A percentile compares a stretch with the other conserved stretches of the same genome.
These are phyloP conservation scores for Tipula unca DNA, from an alignment of 2,888 invertebrate species.

Conservation along the genomic window DNA sequence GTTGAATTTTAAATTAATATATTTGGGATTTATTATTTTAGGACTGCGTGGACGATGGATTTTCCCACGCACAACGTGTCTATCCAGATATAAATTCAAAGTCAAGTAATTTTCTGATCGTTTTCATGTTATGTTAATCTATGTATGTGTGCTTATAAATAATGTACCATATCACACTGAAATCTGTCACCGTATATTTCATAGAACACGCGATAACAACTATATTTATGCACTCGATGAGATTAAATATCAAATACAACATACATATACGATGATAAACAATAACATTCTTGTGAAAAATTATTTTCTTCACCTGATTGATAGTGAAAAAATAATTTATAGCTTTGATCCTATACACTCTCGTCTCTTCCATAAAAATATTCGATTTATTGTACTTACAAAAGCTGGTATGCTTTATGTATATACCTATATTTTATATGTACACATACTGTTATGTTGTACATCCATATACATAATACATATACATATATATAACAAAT, in stretches of 20 bases:
- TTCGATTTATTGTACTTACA: background rate
- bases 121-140: too few species aligned
- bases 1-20: background rate
- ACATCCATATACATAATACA: background rate
- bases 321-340: background rate
- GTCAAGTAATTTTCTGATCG: too few species aligned
- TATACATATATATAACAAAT: background rate
- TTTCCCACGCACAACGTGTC: background rate
- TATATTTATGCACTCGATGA: too few species aligned
- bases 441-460: background rate
- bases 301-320: constrained; percentile 2
- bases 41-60: background rate
- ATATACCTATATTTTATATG: background rate
- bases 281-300: background rate
- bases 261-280: background rate
- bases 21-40: background rate
- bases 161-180: background rate
- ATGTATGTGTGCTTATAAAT: background rate
- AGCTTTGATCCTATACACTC: background rate
- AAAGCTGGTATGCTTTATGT: background rate
- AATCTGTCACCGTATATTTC: background rate
- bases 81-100: too few species aligned
- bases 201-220: background rate
- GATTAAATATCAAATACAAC: background rate
- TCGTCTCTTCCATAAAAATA: background rate